Evolutionary conservation across 2,888 invertebrate species (phyloP).

Genomic region (Apodemia hepburni): DNA sequence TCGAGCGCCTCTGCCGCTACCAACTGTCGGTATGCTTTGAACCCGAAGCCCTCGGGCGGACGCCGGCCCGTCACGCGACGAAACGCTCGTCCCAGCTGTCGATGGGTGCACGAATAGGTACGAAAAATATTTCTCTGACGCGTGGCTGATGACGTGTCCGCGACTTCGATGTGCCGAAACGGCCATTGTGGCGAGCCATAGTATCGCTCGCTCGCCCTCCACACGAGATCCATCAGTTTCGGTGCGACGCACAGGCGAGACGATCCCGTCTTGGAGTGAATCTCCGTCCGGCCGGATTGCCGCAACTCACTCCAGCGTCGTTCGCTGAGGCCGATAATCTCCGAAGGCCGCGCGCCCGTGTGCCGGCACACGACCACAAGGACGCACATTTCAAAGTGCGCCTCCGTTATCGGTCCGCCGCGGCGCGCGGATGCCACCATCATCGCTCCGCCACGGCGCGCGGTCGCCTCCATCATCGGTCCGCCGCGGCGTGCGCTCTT

Average conservation of each 20-base stretch:
- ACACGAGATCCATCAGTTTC: conserved; percentile 2
- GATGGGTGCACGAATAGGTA: conserved; percentile 1
- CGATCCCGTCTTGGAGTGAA: conserved; percentile 7
- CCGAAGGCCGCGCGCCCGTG: conserved; percentile 7
- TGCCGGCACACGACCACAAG: conserved; percentile 4
- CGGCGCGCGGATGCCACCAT: neutral
- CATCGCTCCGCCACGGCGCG: neutral
- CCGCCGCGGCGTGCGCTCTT: neutral
- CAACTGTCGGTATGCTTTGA: conserved; percentile 9
- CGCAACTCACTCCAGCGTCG: conserved; percentile 4
- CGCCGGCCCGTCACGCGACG: conserved; percentile 1
- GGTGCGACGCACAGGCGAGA: neutral
- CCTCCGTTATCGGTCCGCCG: neutral
- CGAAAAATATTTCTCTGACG: neutral
- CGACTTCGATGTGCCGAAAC: neutral
- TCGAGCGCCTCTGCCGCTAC: conserved; percentile 4
- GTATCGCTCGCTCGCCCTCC: conserved; percentile 1
- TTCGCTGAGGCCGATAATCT: conserved; percentile 5
- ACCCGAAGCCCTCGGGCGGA: conserved; percentile 4
- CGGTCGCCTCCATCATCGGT: neutral
- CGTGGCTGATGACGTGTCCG: neutral
- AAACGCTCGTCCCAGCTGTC: conserved; percentile 7
- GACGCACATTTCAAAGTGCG: conserved; percentile 6
- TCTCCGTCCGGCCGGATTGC: conserved; percentile 1
- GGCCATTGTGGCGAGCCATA: conserved; percentile 3